Evolutionary conservation across 2,888 invertebrate genomes (phyloP).

Genomic region (Amblyjoppa fuscipennis): DNA sequence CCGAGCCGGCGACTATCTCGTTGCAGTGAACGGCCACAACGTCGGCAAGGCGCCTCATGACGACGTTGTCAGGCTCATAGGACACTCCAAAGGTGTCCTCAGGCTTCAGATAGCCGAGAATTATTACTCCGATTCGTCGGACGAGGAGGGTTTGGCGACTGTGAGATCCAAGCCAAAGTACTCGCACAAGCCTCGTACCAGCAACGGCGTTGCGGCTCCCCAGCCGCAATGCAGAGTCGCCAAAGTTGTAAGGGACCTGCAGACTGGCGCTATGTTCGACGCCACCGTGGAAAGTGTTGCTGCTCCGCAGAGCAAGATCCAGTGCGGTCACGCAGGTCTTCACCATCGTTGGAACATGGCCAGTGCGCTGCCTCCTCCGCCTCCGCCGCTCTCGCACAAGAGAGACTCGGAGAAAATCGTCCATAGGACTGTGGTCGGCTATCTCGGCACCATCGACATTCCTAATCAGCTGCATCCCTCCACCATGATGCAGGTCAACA

Average conservation of each 20-base stretch:
- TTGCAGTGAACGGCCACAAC: constrained; percentile 96
- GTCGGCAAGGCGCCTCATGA: constrained; percentile 97
- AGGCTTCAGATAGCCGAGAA: constrained; percentile 95
- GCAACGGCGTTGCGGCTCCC: constrained; percentile 71
- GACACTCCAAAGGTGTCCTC: constrained; percentile 93
- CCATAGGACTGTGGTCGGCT: constrained; percentile 95
- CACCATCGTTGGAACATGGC: constrained; percentile 84
- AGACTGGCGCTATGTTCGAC: constrained; percentile 86
- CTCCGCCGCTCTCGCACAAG: constrained; percentile 81
- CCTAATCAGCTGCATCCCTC: constrained; percentile 93
- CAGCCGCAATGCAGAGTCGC: constrained; percentile 85
- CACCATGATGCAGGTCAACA: constrained; percentile 88
- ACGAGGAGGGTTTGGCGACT: constrained; percentile 89
- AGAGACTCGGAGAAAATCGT: constrained; percentile 87
- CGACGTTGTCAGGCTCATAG: constrained; percentile 96
- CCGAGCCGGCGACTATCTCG: constrained; percentile 95
- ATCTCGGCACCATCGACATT: constrained; percentile 98
- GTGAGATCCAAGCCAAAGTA: constrained; percentile 88
- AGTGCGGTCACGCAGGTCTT: constrained; percentile 77
- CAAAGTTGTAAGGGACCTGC: constrained; percentile 86
- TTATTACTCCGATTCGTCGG: constrained; percentile 94
- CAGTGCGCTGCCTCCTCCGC: constrained; percentile 83
- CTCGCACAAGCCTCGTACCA: constrained; percentile 86
- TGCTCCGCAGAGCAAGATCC: constrained; percentile 75
- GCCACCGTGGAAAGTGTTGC: constrained; percentile 72